Percentiles rank a stretch among this genome's conserved stretches.
phyloP scores from a whole-genome alignment of 2,888 invertebrate species.

The Dromius quadrimaculatus region DNA sequence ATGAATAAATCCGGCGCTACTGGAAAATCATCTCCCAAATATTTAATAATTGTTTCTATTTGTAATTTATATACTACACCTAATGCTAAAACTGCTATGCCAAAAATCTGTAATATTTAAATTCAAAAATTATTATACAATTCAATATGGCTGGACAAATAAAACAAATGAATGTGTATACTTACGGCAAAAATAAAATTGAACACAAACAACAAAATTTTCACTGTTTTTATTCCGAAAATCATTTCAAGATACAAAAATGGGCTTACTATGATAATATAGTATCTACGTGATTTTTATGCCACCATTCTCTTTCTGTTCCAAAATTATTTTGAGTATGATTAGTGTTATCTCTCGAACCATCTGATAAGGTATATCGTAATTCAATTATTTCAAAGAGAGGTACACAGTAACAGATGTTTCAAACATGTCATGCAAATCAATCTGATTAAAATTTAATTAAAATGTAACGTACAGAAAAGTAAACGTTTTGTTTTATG shows the following conservation, averaged over 20 bases:
- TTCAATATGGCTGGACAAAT: neutral
- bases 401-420: slow-evolving; percentile 47
- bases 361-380: slow-evolving; percentile 42
- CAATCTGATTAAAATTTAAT: slow-evolving; percentile 16
- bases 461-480: too few relatives aligned
- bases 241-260: slow-evolving; percentile 69
- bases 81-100: slow-evolving; percentile 46
- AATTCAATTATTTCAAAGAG: slow-evolving; percentile 50
- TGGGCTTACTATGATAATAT: neutral
- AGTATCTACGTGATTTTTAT: slow-evolving; percentile 30
- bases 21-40: slow-evolving; percentile 52
- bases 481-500: too few relatives aligned
- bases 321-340: slow-evolving; percentile 38
- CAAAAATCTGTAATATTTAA: slow-evolving; percentile 52
- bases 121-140: slow-evolving; percentile 3
- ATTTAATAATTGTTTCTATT: slow-evolving; percentile 50
- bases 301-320: slow-evolving; percentile 19
- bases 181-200: slow-evolving; percentile 65
- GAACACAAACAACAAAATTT: slow-evolving; percentile 85
- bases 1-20: slow-evolving; percentile 53
- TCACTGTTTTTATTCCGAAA: slow-evolving; percentile 82
- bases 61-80: slow-evolving; percentile 53
- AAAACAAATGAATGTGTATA: slow-evolving; percentile 3
- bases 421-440: slow-evolving; percentile 7
- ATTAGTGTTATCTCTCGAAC: slow-evolving; percentile 38